Evolutionary conservation across 2,113 vertebrate species (phyloP), one percentile per base, ranked within the genome.

Genomic region (Tonatia bakeri): DNA sequence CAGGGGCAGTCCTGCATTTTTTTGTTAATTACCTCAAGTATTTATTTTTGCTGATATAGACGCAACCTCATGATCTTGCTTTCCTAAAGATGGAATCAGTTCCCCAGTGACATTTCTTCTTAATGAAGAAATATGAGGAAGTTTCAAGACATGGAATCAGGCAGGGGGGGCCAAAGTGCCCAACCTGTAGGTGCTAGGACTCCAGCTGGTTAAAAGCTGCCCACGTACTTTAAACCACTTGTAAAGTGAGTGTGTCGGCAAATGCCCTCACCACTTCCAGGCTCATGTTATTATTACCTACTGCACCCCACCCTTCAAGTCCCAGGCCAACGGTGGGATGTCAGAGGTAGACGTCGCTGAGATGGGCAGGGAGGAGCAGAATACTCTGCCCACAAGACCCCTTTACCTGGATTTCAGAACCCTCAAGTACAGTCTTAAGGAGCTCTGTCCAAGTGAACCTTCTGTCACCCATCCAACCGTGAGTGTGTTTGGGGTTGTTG

Each of bases 391-490:
- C 0, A 0, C 0, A 2, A 1, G 77, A 24, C 69, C 54, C 45
- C 75, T 82, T 38, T n/a, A 38, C 6, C 33, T 0, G 38, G 75
- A 72, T 31, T 50, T 81, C 45, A 79, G 26, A 28, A 24, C 5
- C 43, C 36, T 59, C 52, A 10, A 9, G 36, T 64, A 7, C 5
- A 67, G 54, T 94, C 92, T 45, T 52, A 40, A 87, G 67, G 94
- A 75, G 50, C 80, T 24, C 17, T 52, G 89, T 52, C 65, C 96
- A 59, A 92, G 81, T 87, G 90, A 69, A 31, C 6, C 61, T 52
- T 40, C 65, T 73, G 28, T 36, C 24, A 4, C 7, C 14, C 52
- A 9, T 24, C 64, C 40, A 2, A 16, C n/a, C 20, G 76, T 13
- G 15, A 69, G 6, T 11, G 72, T n/a, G 5, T 50, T 43, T 28